phyloP scores from a whole-genome alignment of 2,797 vertebrate genomes.

The Sebastes hubbsi region DNA sequence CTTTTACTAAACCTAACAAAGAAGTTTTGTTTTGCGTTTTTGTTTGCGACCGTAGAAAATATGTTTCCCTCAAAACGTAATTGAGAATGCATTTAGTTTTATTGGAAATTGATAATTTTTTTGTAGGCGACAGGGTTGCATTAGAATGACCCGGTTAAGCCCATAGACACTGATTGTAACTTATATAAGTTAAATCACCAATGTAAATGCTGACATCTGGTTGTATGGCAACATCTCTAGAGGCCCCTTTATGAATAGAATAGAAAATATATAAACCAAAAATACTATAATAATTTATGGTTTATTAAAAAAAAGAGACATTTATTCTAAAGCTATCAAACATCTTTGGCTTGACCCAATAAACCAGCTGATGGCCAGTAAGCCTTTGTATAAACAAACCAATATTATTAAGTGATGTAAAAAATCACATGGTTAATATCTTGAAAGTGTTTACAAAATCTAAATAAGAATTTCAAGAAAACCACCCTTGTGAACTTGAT shows the following conservation, averaged over 20 bases:
- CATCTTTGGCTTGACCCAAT: neutral
- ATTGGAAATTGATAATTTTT: too few relatives aligned
- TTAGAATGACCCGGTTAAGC: neutral
- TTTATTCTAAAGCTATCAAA: neutral
- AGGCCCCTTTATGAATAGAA: neutral
- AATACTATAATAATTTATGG: neutral
- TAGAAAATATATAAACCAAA: neutral
- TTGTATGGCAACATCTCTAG: neutral
- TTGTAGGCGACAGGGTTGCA: neutral
- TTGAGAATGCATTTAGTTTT: too few relatives aligned
- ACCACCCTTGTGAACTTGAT: neutral
- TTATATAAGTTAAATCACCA: neutral
- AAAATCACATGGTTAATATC: neutral
- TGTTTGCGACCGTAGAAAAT: too few relatives aligned
- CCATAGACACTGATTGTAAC: neutral
- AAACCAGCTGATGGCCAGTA: neutral
- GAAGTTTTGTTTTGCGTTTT: too few relatives aligned
- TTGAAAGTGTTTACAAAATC: neutral
- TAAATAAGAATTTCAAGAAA: neutral
- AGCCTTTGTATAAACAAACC: neutral
- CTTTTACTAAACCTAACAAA: too few relatives aligned
- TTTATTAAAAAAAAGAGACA: neutral
- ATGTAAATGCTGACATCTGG: neutral
- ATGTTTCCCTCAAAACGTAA: too few relatives aligned
- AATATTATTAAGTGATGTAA: neutral